A percentile compares a stretch with the other conserved stretches of the same genome.
Conservation (phyloP, 2,888 invertebrate species). For the Plebejus melissa region DNA sequence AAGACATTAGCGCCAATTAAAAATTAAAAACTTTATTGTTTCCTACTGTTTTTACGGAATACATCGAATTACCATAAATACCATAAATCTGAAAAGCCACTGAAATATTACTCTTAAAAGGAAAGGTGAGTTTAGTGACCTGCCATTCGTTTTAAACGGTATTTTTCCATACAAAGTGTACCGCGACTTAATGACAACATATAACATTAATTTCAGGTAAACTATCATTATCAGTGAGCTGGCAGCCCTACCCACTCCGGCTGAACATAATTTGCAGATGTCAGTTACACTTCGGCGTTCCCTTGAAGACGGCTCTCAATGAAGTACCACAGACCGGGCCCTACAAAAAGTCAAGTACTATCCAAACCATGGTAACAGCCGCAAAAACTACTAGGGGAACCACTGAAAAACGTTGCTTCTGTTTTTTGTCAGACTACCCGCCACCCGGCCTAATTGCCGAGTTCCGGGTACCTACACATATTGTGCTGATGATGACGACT, state of each 20-base stretch:
- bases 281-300: constrained; percentile 36
- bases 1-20: background rate
- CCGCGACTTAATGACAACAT: background rate
- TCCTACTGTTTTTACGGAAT: background rate
- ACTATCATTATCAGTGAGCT: background rate
- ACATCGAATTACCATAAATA: background rate
- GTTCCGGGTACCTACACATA: constrained; percentile 6
- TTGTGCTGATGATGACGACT: constrained; percentile 11
- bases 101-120: background rate
- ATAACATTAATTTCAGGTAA: background rate
- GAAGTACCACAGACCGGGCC: constrained; percentile 8
- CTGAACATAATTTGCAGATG: constrained; percentile 34
- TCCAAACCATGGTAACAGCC: constrained; percentile 20
- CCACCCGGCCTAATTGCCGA: constrained; percentile 12
- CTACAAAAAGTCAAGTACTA: constrained; percentile 24
- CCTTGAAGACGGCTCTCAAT: constrained; percentile 31
- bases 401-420: constrained; percentile 8
- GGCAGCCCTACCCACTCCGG: constrained; percentile 17
- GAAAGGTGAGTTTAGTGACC: background rate
- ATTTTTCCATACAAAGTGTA: background rate
- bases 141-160: too few species aligned
- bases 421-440: constrained; percentile 19
- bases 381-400: constrained; percentile 11
- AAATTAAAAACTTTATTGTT: background rate
- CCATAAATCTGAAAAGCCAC: background rate